phyloP scores from a whole-genome alignment of 2,113 vertebrate genomes.

The Aspiorhynchus laticeps region DNA sequence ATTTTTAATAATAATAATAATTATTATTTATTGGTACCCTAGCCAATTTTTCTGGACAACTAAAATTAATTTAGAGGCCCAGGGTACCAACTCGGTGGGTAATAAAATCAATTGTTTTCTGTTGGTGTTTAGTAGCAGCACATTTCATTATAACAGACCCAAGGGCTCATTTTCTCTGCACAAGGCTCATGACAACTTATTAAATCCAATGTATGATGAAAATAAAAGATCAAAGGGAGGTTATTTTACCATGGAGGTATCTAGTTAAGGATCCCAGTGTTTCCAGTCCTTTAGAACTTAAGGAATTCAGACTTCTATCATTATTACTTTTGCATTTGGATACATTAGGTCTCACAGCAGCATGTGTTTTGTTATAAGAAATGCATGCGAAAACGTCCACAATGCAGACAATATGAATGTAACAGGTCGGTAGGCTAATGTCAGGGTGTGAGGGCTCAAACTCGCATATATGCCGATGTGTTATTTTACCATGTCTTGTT shows the following conservation, averaged over 20 bases:
- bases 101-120: conserved; percentile 40
- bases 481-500: conserved; percentile 9
- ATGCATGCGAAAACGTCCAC: not conserved
- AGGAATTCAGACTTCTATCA: not conserved
- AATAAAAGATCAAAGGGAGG: conserved; percentile 18
- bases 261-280: not conserved
- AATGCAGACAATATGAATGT: not conserved
- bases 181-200: conserved; percentile 38
- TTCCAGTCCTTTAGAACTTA: not conserved
- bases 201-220: conserved; percentile 21
- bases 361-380: not conserved
- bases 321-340: not conserved
- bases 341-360: not conserved
- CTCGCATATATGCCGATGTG: not conserved
- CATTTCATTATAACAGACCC: conserved; percentile 35
- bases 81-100: conserved; percentile 9
- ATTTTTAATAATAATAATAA: not conserved
- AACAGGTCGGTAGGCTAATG: conserved; percentile 13
- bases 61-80: conserved; percentile 23
- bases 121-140: conserved; percentile 24
- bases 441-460: not conserved
- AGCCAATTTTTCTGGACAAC: not conserved
- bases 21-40: not conserved
- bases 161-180: conserved; percentile 25
- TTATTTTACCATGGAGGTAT: not conserved